Percentiles rank a stretch among this genome's conserved stretches.
These are phyloP conservation scores for Acinonyx jubatus DNA, from an alignment of 2,113 vertebrate species.

Conservation along the genomic window DNA sequence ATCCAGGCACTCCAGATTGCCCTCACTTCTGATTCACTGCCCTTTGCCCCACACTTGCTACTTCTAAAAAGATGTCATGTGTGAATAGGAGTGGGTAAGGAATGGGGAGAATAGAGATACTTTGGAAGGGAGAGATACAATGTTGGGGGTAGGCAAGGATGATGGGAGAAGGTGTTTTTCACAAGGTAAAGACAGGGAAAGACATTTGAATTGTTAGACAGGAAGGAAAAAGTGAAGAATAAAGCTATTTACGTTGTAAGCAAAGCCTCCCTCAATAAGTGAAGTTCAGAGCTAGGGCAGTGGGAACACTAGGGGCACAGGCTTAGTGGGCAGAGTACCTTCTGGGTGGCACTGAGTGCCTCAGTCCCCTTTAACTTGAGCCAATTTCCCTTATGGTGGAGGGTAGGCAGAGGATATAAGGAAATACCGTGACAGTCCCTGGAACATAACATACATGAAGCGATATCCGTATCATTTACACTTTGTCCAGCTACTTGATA, in stretches of 20 bases:
- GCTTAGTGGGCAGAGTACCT: not conserved
- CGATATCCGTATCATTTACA: not conserved
- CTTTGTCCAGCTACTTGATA: not conserved
- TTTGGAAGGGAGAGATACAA: not conserved
- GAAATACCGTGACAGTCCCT: not conserved
- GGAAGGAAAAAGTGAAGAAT: not conserved
- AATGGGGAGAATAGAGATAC: not conserved
- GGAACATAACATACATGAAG: not conserved
- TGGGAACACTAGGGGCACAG: not conserved
- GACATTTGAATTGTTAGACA: not conserved
- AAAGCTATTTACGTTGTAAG: not conserved
- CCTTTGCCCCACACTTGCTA: not conserved
- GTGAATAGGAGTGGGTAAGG: constrained; percentile 11
- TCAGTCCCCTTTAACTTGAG: not conserved
- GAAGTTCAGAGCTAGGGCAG: not conserved
- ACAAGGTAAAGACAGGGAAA: not conserved
- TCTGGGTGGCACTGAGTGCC: not conserved
- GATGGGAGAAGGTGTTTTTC: not conserved
- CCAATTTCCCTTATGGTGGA: not conserved
- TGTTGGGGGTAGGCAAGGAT: not conserved
- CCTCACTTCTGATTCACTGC: not conserved
- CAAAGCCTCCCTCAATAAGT: not conserved
- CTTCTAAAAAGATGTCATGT: not conserved
- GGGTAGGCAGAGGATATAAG: not conserved
- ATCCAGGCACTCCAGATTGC: not conserved